Evolutionary conservation across 2,113 vertebrate species (phyloP), one percentile per base, ranked within the genome.

Genomic region (Eira barbara): DNA sequence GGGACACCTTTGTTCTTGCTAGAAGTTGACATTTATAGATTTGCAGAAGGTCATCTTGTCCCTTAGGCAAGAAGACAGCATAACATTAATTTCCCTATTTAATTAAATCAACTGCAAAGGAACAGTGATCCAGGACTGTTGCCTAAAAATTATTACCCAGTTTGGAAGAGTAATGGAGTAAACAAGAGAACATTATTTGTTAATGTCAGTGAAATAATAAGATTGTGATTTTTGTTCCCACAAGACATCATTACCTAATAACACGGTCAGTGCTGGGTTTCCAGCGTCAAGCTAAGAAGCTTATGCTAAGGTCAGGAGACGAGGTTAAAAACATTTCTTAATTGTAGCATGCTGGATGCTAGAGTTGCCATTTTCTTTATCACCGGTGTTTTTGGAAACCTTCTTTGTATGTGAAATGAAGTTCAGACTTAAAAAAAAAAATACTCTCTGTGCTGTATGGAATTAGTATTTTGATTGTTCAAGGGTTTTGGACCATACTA

Each of bases 1-100:
- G 94, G 61, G 69, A 36, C 91, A 61, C 36, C 14, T 89, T 89
- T 57, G 45, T 74, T 96, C 74, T 91, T 91, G 23, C 31, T 49
- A 94, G 89, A 97, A 83, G 96, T 80, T 98, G 97, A 98, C 96
- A 96, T 98, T 97, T 97, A 63, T 91, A 96, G 91, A 91, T 98
- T 95, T 95, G 73, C 87, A 27, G 97, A 98, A 98, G 95, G 97
- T 98, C 97, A 92, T 87, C 89, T 93, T 96, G 97, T 73, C 97
- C 96, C 88, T 93, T n/a, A 59, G 94, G 95, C 84, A 93, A 67
- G 91, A 52, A 96, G 95, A 80, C 89, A 93, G 21, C 90, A 52
- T 49, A 65, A 67, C 69, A 63, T 52, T 85, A 67, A 45, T 94
- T 97, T 98, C 87, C 87, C 55, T 85, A 17, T 79, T 92, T 97